phyloP scores from a whole-genome alignment of 2,888 invertebrate species.

The Cyclophora albipunctata region DNA sequence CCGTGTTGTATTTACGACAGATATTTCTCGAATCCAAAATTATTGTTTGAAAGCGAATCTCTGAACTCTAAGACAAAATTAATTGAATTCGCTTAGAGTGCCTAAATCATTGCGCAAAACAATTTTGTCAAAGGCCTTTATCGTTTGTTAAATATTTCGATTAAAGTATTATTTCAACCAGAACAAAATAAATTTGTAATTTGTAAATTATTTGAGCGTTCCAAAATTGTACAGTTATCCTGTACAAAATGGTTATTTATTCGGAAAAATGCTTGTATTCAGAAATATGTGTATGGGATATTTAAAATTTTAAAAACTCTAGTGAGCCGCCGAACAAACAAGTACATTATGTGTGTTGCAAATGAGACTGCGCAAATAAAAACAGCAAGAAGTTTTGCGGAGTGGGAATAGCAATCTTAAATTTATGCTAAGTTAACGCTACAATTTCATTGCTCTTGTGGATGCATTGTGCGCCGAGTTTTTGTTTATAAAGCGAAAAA shows the following conservation, averaged over 20 bases:
- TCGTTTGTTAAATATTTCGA: too few relatives aligned
- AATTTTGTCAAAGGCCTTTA: too few relatives aligned
- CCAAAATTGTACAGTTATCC: too few relatives aligned
- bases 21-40: conserved; percentile 16
- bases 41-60: conserved; percentile 10
- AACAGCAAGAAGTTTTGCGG: conserved; percentile 8
- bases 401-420: conserved; percentile 16
- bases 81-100: too few relatives aligned
- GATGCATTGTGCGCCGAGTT: conserved; percentile 7
- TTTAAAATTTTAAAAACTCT: background rate
- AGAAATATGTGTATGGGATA: too few relatives aligned
- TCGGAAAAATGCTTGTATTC: too few relatives aligned
- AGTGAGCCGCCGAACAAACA: conserved; percentile 5
- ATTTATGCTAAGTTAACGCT: conserved; percentile 17
- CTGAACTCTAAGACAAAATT: too few relatives aligned
- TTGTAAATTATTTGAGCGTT: too few relatives aligned
- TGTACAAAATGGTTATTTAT: too few relatives aligned
- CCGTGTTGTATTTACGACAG: conserved; percentile 14
- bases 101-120: too few relatives aligned
- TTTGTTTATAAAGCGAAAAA: conserved; percentile 3
- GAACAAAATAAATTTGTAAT: too few relatives aligned
- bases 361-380: conserved; percentile 14
- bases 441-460: conserved; percentile 12
- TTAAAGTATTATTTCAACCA: too few relatives aligned
- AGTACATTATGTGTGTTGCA: conserved; percentile 6